Conservation (phyloP, 2,113 vertebrate genomes). For the Herpailurus yagouaroundi region DNA sequence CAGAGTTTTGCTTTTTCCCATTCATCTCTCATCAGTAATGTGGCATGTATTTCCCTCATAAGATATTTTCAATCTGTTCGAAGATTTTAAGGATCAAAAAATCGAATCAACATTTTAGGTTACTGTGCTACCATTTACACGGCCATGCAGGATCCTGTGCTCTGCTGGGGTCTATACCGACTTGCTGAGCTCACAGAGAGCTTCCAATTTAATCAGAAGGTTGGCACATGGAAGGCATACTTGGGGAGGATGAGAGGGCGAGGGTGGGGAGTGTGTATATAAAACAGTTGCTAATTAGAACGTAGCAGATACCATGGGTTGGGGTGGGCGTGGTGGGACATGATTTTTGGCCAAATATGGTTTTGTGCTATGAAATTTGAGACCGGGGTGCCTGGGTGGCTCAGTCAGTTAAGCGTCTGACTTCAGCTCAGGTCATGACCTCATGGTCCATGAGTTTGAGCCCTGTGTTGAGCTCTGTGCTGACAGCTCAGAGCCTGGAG, state of each 20-base stretch:
- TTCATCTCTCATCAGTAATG: neutral
- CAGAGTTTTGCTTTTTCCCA: neutral
- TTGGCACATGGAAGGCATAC: neutral
- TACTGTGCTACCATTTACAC: neutral
- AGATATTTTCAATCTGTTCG: slow-evolving; percentile 33
- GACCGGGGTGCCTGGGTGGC: too few species aligned
- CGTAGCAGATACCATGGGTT: fast-evolving
- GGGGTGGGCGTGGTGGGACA: fast-evolving
- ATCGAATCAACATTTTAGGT: neutral
- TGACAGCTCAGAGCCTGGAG: too few species aligned
- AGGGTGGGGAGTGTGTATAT: fast-evolving
- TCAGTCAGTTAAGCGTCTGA: too few species aligned
- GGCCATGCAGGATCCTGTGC: fast-evolving
- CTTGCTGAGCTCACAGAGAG: neutral
- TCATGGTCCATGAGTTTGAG: too few species aligned
- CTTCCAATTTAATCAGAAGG: neutral
- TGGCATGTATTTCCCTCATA: neutral
- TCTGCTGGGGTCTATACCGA: too few species aligned
- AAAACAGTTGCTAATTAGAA: too few species aligned
- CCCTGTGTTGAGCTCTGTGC: too few species aligned
- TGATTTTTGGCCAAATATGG: too few species aligned
- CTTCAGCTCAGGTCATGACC: too few species aligned
- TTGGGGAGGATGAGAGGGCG: neutral
- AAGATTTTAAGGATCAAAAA: slow-evolving; percentile 29
- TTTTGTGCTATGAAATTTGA: neutral